Percentiles rank a stretch among this genome's conserved stretches.
Evolutionary conservation across 2,113 vertebrate genomes (phyloP).

Genomic region (Nicator chloris): DNA sequence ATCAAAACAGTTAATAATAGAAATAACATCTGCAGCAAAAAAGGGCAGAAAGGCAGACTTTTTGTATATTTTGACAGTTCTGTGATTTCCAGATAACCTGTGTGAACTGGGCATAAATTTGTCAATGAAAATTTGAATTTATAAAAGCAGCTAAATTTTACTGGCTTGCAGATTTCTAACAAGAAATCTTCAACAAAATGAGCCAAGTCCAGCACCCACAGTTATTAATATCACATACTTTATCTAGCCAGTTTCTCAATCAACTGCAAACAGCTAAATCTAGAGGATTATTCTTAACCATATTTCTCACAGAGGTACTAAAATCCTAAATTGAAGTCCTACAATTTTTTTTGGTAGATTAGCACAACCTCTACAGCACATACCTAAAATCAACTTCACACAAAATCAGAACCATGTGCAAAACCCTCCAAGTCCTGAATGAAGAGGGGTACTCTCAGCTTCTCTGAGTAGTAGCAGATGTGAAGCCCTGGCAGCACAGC

Average conservation of each 20-base stretch:
- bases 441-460: background rate
- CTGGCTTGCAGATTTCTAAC: background rate
- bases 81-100: background rate
- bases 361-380: background rate
- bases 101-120: background rate
- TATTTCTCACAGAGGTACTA: background rate
- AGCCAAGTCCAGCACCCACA: background rate
- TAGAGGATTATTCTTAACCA: background rate
- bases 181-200: background rate
- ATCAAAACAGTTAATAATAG: background rate
- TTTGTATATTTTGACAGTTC: background rate
- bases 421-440: background rate
- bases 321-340: background rate
- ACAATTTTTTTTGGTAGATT: background rate
- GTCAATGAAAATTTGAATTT: background rate
- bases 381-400: background rate
- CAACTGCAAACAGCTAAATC: background rate
- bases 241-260: background rate
- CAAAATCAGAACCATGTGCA: background rate
- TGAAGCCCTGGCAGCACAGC: background rate
- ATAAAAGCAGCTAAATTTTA: background rate
- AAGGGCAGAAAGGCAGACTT: background rate
- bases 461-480: constrained; percentile 26
- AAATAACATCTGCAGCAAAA: background rate
- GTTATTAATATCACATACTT: background rate